Evolutionary conservation across 2,797 vertebrate species (phyloP).

Genomic region (Chaetophractus vellerosus): DNA sequence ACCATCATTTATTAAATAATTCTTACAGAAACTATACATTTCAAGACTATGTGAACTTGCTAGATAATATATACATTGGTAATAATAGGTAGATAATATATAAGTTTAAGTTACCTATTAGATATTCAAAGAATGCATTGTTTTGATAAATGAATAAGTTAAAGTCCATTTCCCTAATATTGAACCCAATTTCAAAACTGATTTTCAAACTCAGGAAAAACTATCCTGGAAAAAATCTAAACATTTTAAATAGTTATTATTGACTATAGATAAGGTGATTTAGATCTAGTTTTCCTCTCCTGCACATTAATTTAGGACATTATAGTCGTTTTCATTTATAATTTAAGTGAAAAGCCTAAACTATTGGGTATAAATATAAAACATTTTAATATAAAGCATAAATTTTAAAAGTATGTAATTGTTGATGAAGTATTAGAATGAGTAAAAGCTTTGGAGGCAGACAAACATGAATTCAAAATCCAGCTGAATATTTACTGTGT

Average conservation of each 20-base stretch:
- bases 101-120: background rate
- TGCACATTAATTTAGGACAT: slow-evolving; percentile 11
- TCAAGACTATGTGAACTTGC: background rate
- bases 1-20: slow-evolving; percentile 32
- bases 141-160: background rate
- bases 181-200: slow-evolving; percentile 29
- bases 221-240: background rate
- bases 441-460: background rate
- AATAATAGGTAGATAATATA: background rate
- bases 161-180: slow-evolving; percentile 9
- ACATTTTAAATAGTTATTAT: background rate
- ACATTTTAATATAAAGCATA: slow-evolving; percentile 7
- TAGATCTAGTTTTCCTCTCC: background rate
- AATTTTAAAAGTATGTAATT: slow-evolving; percentile 17
- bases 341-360: slow-evolving; percentile 44
- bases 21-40: background rate
- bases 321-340: slow-evolving; percentile 15
- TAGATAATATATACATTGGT: no score
- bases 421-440: background rate
- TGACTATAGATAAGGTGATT: background rate
- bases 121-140: background rate
- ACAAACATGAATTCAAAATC: slow-evolving; percentile 25
- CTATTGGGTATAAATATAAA: background rate
- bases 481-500: background rate
- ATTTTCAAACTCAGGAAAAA: background rate